Evolutionary conservation across 2,797 vertebrate genomes (phyloP), one percentile per base, ranked within the genome.

Genomic region (Sciurus carolinensis): DNA sequence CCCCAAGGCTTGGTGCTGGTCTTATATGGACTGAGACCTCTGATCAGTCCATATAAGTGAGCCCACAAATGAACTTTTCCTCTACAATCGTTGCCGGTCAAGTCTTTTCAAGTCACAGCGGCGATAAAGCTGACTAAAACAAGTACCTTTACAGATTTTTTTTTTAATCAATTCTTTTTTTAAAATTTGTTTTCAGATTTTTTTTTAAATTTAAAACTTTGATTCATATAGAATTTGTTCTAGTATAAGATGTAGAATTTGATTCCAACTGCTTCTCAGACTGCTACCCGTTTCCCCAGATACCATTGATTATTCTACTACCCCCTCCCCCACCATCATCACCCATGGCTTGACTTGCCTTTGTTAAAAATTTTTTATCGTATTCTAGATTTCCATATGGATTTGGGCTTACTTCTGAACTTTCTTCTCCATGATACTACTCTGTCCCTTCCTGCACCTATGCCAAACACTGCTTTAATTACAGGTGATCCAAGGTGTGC

Each of bases 161-260:
- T 0, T 22, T 1, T 39, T 0, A 47, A 47, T 47, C 44, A 47
- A 47, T 47, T 47, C 44, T 47, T 47, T 47, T 39, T 47, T 47
- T 47, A 47, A 47, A 47, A 7, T 47, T 47, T 47, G 44, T 47
- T 47, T 47, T 7, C 44, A 47, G 44, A 47, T 44, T 44, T 44
- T 44, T 44, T 44, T 44, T 44, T 10, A 79, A 66, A 69, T 8
- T 54, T 47, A 71, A 90, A 83, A 64, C 20, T 79, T 87, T 50
- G 76, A 36, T 81, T 8, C 62, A 71, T 28, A 39, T 24, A 69
- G 69, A 90, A 39, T 81, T 81, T 88, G 52, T 86, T 89, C 33
- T 71, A 42, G 36, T 83, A 62, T 88, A 66, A 88, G 52, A 71
- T 91, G 5, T 72, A 90, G 36, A 95, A 92, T 92, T 96, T 87